Base-by-base conservation (phyloP, 2,888 invertebrate genomes). In the Rhagonycha lutea region DNA sequence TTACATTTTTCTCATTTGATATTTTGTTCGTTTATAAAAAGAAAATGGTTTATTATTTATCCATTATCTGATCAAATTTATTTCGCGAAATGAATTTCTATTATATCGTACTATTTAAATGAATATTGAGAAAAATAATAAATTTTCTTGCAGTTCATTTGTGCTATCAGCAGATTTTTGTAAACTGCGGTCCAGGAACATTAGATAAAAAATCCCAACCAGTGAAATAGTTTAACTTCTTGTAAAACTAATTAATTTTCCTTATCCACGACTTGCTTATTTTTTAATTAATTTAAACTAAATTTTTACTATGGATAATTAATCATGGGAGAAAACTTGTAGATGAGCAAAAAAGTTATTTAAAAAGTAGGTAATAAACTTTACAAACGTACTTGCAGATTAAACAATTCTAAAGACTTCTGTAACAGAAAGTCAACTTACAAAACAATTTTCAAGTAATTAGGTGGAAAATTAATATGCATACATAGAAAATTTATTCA, bases 31-130 rank as follows among this genome's bases (percentile, higher is more conserved):
- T 71, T 78, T 73, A 73, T 67, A 69, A 65, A 78, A 78, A 70
- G 73, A 75, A 75, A 73, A 73, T 73, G 69, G 70, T 78, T 75
- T 73, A 78, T 78, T 78, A 75, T 78, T 78, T 75, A 78, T 73
- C 73, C 75, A 75, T 65, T 65, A 65, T 47, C 72, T 73, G 78
- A 78, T 75, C 47, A 78, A 75, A 75, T 78, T 78, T 67, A 65
- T 65, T 65, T 65, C 23, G 47, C 63, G 23, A 65, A 65, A 23
- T 65, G 63, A 26, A 47, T 65, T 65, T 65, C 23, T 65, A 24
- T 65, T 65, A 65, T 23, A 65, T 63, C n/a, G 63, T 12, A 26
- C 63, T 65, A 65, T 65, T 65, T 65, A 26, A 65, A 65, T 65
- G 26, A 65, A 26, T 24, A 65, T 24, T 65, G 63, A 65, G 23